Evolutionary conservation across 2,888 invertebrate species (phyloP), one percentile per base, ranked within the genome.

Genomic region (Malachius bipustulatus): DNA sequence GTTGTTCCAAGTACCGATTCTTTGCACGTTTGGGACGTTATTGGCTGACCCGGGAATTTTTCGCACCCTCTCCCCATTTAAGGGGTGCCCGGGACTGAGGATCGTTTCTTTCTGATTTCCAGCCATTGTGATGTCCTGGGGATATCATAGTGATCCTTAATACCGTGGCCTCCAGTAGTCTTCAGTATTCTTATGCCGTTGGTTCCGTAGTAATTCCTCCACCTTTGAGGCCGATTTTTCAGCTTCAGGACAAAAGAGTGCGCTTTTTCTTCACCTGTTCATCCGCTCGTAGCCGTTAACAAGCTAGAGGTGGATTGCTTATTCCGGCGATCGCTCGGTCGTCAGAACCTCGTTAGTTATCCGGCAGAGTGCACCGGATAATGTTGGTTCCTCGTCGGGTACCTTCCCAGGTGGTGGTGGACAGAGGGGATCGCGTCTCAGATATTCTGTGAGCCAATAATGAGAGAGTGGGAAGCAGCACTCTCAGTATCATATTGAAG

Each of bases 291-390:
- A 40, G 43, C 34, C 37, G 36, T 42, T 42, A 37, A 34, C 35
- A 13, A 30, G 35, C 26, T 36, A 31, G 41, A 28, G 40, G 34
- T n/a, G 38, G 33, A 30, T 32, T 38, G 36, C 40, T 45, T 37
- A 41, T 41, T 15, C 40, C 40, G 40, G 37, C 36, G 35, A 15
- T 32, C 32, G 11, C 26, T 42, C 40, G 40, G 42, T 41, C 37
- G 38, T 34, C 36, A 42, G 37, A 41, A 36, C 40, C 40, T 41
- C n/a, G n/a, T n/a, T n/a, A n/a, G n/a, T n/a, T n/a, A n/a, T n/a
- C n/a, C n/a, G n/a, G n/a, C n/a, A n/a, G 34, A 37, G 34, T 38
- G 37, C 34, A 38, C 40, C 37, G 37, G 29, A 29, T 32, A 38
- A 32, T 14, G 9, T 13, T 3, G 13, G 34, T 29, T 34, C n/a